phyloP scores from a whole-genome alignment of 2,113 vertebrate species.

The Herpetotheres cachinnans region DNA sequence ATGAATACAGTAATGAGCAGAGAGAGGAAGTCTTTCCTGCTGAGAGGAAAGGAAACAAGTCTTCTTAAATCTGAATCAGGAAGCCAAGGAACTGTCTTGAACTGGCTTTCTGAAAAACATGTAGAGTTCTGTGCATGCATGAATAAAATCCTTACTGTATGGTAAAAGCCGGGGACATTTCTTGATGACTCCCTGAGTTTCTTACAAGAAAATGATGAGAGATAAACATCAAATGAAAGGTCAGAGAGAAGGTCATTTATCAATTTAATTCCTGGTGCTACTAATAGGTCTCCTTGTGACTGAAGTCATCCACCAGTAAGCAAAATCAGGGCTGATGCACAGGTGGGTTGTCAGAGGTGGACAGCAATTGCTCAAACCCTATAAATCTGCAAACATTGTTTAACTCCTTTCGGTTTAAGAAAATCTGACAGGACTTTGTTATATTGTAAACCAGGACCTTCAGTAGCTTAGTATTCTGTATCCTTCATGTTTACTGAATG shows the following conservation, averaged over 20 bases:
- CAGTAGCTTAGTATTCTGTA: background rate
- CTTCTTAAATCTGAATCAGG: background rate
- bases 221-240: background rate
- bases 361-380: background rate
- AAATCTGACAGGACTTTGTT: background rate
- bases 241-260: background rate
- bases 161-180: background rate
- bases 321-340: background rate
- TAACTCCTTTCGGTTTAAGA: background rate
- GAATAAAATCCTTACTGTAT: background rate
- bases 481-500: background rate
- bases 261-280: background rate
- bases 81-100: background rate
- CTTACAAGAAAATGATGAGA: constrained; percentile 9
- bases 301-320: background rate
- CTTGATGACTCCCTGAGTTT: background rate
- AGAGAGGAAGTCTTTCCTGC: constrained; percentile 27
- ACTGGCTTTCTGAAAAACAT: background rate
- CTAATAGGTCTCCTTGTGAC: background rate
- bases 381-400: background rate
- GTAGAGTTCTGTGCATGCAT: background rate
- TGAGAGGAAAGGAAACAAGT: constrained; percentile 17
- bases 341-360: background rate
- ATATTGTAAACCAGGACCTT: background rate
- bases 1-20: constrained; percentile 22